These are phyloP conservation scores for Cyrtonyx montezumae DNA, from an alignment of 2,113 vertebrate species.

Conservation along the genomic window DNA sequence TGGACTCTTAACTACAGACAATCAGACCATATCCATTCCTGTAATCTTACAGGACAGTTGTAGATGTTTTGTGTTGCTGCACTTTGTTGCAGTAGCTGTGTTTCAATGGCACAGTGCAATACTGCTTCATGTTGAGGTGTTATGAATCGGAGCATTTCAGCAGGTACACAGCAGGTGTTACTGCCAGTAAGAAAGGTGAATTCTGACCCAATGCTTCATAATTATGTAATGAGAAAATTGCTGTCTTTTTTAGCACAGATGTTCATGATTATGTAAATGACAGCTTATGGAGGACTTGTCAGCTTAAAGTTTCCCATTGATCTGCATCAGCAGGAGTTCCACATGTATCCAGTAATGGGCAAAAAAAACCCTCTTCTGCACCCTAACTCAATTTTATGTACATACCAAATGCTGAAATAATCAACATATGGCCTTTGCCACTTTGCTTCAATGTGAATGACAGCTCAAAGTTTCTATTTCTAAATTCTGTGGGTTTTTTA, in stretches of 20 bases:
- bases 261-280: not conserved
- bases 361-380: not conserved
- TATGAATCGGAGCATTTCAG: not conserved
- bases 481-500: not conserved
- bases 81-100: not conserved
- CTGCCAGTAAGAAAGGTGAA: not conserved
- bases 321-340: not conserved
- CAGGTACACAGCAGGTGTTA: not conserved
- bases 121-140: not conserved
- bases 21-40: not conserved
- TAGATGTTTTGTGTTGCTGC: not conserved
- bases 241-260: not conserved
- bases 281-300: not conserved
- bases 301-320: not conserved
- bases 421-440: not conserved
- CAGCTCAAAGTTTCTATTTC: not conserved
- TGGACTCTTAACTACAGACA: not conserved
- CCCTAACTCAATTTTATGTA: not conserved
- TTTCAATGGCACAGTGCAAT: not conserved
- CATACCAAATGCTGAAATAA: not conserved
- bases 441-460: accelerated
- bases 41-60: not conserved
- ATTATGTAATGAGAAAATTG: not conserved
- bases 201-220: not conserved
- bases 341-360: not conserved